phyloP scores from a whole-genome alignment of 2,113 vertebrate genomes.

The Pteronura brasiliensis region DNA sequence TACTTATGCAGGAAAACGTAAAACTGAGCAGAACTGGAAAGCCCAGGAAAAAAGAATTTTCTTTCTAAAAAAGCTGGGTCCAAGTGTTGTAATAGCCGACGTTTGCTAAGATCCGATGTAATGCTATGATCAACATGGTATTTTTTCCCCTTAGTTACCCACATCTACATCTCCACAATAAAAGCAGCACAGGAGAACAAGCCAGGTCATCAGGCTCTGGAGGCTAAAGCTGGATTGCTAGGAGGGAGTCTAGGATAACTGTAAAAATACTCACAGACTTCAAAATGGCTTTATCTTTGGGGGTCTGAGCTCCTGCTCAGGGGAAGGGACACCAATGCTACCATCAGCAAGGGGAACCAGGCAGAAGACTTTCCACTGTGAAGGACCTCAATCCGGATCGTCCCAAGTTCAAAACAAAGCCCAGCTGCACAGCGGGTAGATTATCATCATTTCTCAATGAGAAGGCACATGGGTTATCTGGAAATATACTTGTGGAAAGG shows the following conservation, averaged over 20 bases:
- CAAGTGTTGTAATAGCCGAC: neutral
- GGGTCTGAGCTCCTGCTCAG: neutral
- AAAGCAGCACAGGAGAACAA: neutral
- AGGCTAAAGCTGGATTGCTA: neutral
- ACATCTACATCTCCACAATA: neutral
- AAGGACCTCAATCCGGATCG: neutral
- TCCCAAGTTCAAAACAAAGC: neutral
- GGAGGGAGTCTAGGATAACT: neutral
- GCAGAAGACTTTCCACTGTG: neutral
- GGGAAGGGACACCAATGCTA: neutral
- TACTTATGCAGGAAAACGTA: neutral
- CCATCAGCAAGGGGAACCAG: neutral
- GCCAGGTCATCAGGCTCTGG: neutral
- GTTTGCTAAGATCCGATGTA: neutral
- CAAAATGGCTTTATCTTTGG: neutral
- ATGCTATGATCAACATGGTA: neutral
- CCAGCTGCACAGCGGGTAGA: accelerated
- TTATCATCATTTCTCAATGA: neutral
- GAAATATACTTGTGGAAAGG: neutral
- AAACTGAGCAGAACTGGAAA: neutral
- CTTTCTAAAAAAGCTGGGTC: neutral
- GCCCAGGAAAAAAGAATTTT: neutral
- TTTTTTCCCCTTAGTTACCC: neutral
- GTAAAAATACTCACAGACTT: neutral
- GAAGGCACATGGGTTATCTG: neutral